Base-by-base conservation (phyloP, 2,888 invertebrate genomes). In the Eupithecia vulgata region DNA sequence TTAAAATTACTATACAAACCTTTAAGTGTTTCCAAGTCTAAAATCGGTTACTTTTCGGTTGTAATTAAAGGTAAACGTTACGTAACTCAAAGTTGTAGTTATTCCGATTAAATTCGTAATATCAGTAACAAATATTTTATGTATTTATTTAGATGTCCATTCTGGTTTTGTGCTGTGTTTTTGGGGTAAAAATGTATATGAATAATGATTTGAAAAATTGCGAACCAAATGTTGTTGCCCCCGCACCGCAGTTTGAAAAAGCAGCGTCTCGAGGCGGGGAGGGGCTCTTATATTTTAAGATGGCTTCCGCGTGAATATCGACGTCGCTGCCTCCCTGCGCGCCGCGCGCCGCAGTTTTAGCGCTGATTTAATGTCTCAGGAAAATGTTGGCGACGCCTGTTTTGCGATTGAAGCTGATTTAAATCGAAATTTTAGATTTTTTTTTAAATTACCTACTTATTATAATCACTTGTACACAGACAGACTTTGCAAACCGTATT, bases 281-380 rank as follows among this genome's bases (percentile, higher is more conserved):
- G 76, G 82, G 82, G 87, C 87, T 87, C 91, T 91, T 92, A 94
- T 92, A 93, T 93, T 93, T 93, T 93, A 94, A 94, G 94, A 94
- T 93, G 94, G 93, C 94, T 92, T 93, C 94, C 93, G 91, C 91
- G 90, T 88, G 90, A 89, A 87, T 93, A 93, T 93, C 91, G 93
- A 93, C 93, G 93, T 91, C 88, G 81, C 78, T 85, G 85, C 86
- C 80, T 83, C 76, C 85, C 72, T 74, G 77, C 64, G 25, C 64
- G 78, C 64, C 79, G 71, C 86, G 85, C 83, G 84, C 62, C 62
- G 37, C 85, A 87, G 87, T 90, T 89, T 89, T 85, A 65, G 83
- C 82, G 80, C 82, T 81, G 85, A 87, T 87, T 87, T 87, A 68
- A 72, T 66, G 78, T 79, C 80, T 79, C 77, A 66, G 71, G 74